phyloP scores from a whole-genome alignment of 2,888 invertebrate species.

The Erebia epiphron region DNA sequence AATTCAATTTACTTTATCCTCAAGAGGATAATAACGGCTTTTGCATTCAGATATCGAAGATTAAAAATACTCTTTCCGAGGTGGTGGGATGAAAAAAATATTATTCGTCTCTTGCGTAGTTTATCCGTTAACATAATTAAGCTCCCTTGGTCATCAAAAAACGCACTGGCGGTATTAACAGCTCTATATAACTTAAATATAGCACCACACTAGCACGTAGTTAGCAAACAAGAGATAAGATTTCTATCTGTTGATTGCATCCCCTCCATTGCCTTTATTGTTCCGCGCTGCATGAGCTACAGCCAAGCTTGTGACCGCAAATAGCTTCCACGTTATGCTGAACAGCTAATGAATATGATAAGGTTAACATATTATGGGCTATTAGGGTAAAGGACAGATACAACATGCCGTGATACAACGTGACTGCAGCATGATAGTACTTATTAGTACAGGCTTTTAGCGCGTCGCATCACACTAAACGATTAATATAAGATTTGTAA shows the following conservation, averaged over 20 bases:
- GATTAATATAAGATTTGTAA: no score
- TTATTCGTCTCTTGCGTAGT: no score
- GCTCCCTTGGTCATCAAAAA: neutral
- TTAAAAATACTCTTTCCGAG: no score
- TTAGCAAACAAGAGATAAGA: conserved; percentile 34
- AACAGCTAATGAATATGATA: conserved; percentile 13
- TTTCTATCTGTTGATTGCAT: conserved; percentile 38
- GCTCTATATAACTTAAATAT: conserved; percentile 18
- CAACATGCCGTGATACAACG: no score
- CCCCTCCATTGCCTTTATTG: conserved; percentile 35
- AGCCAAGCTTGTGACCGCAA: conserved; percentile 16
- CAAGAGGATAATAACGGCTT: no score
- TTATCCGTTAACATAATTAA: no score
- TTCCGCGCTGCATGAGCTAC: conserved; percentile 22
- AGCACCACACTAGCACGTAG: conserved; percentile 23
- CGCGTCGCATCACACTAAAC: no score
- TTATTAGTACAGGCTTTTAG: no score
- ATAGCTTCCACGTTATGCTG: conserved; percentile 10
- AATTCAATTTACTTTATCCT: no score
- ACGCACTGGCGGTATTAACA: conserved; percentile 13
- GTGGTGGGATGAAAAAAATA: no score
- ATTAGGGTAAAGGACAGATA: neutral
- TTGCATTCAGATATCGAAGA: no score
- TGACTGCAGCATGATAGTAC: no score
- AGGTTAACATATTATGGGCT: conserved; percentile 12